Percentiles rank a stretch among this genome's conserved stretches.
Conservation (phyloP, 2,797 vertebrate species). For the Pelobates cultripes region DNA sequence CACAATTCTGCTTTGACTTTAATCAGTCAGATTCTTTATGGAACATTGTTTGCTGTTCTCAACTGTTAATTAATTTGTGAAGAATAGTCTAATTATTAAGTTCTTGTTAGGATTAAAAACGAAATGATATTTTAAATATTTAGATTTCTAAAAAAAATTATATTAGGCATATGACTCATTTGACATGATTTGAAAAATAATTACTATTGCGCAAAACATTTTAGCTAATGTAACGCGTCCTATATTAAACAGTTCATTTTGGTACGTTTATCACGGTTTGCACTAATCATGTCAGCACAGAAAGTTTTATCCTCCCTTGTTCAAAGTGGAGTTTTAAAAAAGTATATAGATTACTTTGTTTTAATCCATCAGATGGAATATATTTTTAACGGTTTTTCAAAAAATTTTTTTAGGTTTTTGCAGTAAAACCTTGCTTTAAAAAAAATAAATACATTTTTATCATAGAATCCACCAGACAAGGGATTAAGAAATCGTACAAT, state of each 20-base stretch:
- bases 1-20: neutral
- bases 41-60: neutral
- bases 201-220: neutral
- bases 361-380: no score
- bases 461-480: no score
- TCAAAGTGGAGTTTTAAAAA: neutral
- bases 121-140: neutral
- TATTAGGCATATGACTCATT: neutral
- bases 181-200: neutral
- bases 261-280: neutral
- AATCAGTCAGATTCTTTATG: neutral
- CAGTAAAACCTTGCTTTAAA: no score
- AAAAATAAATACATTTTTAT: no score
- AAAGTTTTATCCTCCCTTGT: neutral
- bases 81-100: neutral
- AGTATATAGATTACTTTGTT: neutral
- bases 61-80: neutral
- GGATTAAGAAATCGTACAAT: no score
- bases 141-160: neutral
- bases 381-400: no score
- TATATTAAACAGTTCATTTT: neutral
- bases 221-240: neutral
- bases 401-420: no score
- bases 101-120: neutral
- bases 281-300: neutral